Evolutionary conservation across 1,140 invertebrate genomes (phyloP).

Genomic region (Zaprionus tsacasi): DNA sequence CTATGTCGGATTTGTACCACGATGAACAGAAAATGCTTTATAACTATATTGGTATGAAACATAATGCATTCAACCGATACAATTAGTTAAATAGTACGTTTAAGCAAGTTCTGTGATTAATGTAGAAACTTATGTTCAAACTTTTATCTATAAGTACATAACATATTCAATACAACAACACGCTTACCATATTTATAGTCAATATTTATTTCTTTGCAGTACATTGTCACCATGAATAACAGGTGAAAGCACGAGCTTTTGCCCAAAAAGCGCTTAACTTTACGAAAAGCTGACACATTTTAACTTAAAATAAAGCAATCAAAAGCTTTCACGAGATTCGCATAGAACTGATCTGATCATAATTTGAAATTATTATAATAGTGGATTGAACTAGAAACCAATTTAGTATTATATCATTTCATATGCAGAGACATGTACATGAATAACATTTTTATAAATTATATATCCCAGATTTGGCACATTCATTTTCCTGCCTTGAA

Average conservation of each 20-base stretch:
- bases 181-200: not conserved
- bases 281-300: not conserved
- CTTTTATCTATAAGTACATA: not conserved
- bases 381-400: no score
- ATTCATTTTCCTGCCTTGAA: no score
- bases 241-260: not conserved
- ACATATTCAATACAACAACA: not conserved
- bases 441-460: no score
- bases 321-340: not conserved
- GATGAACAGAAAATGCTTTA: slow-evolving; percentile 52
- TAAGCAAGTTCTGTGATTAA: slow-evolving; percentile 31
- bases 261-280: not conserved
- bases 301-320: not conserved
- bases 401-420: no score
- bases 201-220: not conserved
- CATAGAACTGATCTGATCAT: not conserved
- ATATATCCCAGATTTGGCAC: no score
- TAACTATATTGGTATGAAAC: slow-evolving; percentile 52
- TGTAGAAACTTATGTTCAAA: not conserved
- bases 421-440: no score
- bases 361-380: not conserved
- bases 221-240: no score
- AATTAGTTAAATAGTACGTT: not conserved
- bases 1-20: slow-evolving; percentile 45
- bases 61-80: slow-evolving; percentile 16